phyloP scores from a whole-genome alignment of 2,113 vertebrate species.

The Paraplagusia blochii region DNA sequence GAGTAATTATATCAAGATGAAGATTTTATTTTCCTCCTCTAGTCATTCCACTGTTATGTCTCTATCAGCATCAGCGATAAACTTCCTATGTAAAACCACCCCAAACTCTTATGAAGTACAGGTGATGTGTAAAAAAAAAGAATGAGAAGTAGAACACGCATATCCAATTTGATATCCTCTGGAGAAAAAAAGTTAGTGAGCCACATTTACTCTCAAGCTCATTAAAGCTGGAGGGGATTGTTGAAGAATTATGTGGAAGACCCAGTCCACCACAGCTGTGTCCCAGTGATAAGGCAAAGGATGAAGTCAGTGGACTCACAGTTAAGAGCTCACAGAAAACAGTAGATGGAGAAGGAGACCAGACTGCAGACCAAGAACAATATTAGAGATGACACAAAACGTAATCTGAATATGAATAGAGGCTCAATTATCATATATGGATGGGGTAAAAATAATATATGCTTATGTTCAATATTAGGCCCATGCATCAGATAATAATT shows the following conservation, averaged over 20 bases:
- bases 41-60: background rate
- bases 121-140: constrained; percentile 22
- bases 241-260: constrained; percentile 47
- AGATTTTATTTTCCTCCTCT: constrained; percentile 19
- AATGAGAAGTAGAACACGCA: constrained; percentile 27
- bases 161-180: constrained; percentile 48
- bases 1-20: constrained; percentile 28
- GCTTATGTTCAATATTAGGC: constrained; percentile 21
- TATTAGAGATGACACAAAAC: constrained; percentile 33
- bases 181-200: constrained; percentile 37
- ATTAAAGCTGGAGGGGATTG: constrained; percentile 44
- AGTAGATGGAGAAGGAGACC: constrained; percentile 13
- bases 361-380: constrained; percentile 10
- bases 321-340: constrained; percentile 36
- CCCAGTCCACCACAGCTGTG: constrained; percentile 51
- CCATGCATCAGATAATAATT: constrained; percentile 28
- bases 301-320: constrained; percentile 19
- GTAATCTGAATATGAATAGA: constrained; percentile 19
- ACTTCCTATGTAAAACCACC: background rate
- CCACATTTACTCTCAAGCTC: constrained; percentile 47
- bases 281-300: constrained; percentile 53
- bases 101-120: too few relatives aligned
- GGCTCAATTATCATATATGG: constrained; percentile 37
- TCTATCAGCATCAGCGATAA: background rate
- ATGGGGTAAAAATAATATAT: constrained; percentile 51